phyloP scores from a whole-genome alignment of 2,113 vertebrate genomes.

The Himantopus leucocephalus region DNA sequence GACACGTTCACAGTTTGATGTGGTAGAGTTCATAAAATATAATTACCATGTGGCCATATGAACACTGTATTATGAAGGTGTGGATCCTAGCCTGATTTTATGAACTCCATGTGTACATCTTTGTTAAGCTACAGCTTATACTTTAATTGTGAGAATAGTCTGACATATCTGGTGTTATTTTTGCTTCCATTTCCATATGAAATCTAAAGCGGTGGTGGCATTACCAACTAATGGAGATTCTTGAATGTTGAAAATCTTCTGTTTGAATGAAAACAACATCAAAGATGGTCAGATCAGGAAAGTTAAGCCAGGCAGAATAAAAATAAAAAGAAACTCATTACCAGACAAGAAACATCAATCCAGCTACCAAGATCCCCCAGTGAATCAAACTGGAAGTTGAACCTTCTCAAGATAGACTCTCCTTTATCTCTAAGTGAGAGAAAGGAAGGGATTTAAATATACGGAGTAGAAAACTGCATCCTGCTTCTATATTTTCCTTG shows the following conservation, averaged over 20 bases:
- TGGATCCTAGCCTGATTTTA: background rate
- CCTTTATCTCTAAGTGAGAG: background rate
- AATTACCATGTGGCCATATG: background rate
- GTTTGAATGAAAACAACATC: background rate
- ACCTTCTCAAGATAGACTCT: background rate
- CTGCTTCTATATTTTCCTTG: background rate
- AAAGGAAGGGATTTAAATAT: background rate
- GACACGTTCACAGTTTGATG: slow-evolving; percentile 15
- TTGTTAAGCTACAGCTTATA: background rate
- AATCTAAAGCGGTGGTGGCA: background rate
- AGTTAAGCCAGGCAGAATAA: background rate
- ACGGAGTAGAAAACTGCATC: background rate
- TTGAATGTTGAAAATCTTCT: background rate
- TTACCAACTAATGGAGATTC: background rate
- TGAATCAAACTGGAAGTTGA: background rate
- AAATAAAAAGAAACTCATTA: background rate
- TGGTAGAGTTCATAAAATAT: slow-evolving; percentile 7
- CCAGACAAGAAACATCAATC: background rate
- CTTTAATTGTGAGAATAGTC: background rate
- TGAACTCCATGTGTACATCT: background rate
- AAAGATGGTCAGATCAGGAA: background rate
- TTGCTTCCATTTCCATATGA: background rate
- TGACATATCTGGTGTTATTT: background rate
- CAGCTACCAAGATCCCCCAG: background rate
- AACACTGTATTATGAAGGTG: background rate